These are phyloP conservation scores for Eptatretus burgeri DNA, from an alignment of 2,113 vertebrate genomes.

Conservation along the genomic window DNA sequence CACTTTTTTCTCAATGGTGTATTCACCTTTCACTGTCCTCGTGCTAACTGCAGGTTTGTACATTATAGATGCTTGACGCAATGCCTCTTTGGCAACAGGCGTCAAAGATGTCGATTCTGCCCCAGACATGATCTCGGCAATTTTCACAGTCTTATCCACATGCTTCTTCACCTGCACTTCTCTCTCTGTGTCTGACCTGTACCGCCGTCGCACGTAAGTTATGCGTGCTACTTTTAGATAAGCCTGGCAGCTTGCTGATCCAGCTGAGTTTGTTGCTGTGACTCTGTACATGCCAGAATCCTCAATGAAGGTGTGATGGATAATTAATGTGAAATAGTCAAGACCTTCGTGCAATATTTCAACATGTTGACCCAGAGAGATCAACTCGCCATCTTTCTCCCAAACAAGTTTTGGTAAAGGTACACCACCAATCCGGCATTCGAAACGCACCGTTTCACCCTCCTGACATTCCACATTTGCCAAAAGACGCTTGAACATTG, in stretches of 20 bases:
- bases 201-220: constrained; percentile 53
- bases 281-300: constrained; percentile 82
- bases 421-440: constrained; percentile 67
- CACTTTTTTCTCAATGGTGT: constrained; percentile 34
- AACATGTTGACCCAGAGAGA: constrained; percentile 56
- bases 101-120: constrained; percentile 37
- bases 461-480: constrained; percentile 76
- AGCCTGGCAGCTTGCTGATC: constrained; percentile 79
- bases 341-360: constrained; percentile 77
- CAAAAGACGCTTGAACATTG: constrained; percentile 93
- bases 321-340: constrained; percentile 72
- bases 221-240: constrained; percentile 53
- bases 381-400: constrained; percentile 71
- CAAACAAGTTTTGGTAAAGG: constrained; percentile 43
- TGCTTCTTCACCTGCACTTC: constrained; percentile 24
- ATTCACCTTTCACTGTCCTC: constrained; percentile 56
- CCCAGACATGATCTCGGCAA: constrained; percentile 55
- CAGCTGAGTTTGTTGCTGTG: constrained; percentile 73
- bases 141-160: constrained; percentile 61
- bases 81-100: constrained; percentile 46
- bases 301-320: constrained; percentile 57
- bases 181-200: constrained; percentile 31
- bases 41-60: constrained; percentile 66
- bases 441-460: constrained; percentile 63
- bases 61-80: constrained; percentile 56